These are phyloP conservation scores for Trissolcus japonicus DNA, from an alignment of 2,888 invertebrate species.

Conservation along the genomic window DNA sequence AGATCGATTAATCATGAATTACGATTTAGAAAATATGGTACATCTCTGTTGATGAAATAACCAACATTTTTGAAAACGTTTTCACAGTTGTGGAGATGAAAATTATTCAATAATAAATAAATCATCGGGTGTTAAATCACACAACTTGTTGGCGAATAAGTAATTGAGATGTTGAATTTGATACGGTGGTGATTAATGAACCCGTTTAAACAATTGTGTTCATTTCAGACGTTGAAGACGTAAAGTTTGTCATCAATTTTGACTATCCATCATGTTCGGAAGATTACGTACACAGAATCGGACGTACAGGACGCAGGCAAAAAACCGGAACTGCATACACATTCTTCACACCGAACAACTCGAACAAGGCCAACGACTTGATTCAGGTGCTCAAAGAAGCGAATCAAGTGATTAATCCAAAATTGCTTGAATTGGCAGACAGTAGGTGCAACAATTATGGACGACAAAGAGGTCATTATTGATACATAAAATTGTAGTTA, in stretches of 20 bases:
- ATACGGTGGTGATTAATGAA: slow-evolving; percentile 1
- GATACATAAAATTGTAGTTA: too few species aligned
- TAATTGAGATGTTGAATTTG: neutral
- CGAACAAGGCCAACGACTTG: slow-evolving; percentile 93
- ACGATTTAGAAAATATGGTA: neutral
- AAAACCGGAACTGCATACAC: slow-evolving; percentile 97
- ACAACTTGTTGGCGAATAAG: slow-evolving; percentile 38
- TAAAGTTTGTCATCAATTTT: slow-evolving; percentile 99
- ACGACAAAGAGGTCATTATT: slow-evolving; percentile 65
- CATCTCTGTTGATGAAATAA: neutral
- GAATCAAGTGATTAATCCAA: slow-evolving; percentile 95
- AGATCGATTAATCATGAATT: neutral
- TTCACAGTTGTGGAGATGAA: slow-evolving; percentile 14
- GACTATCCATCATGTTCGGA: slow-evolving; percentile 98
- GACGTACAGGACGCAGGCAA: slow-evolving; percentile 94
- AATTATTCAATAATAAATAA: slow-evolving; percentile 16
- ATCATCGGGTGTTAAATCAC: slow-evolving; percentile 36
- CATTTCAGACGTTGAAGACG: slow-evolving; percentile 96
- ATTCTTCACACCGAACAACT: slow-evolving; percentile 93
- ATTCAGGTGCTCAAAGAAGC: slow-evolving; percentile 95
- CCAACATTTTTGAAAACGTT: slow-evolving; percentile 27
- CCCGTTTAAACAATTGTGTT: slow-evolving; percentile 59
- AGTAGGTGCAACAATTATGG: slow-evolving; percentile 69
- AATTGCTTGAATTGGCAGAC: slow-evolving; percentile 83
- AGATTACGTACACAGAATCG: slow-evolving; percentile 98